Percentiles rank a stretch among this genome's conserved stretches.
These are phyloP conservation scores for Pristionchus mayeri DNA, from an alignment of 2,888 invertebrate genomes.

Conservation along the genomic window DNA sequence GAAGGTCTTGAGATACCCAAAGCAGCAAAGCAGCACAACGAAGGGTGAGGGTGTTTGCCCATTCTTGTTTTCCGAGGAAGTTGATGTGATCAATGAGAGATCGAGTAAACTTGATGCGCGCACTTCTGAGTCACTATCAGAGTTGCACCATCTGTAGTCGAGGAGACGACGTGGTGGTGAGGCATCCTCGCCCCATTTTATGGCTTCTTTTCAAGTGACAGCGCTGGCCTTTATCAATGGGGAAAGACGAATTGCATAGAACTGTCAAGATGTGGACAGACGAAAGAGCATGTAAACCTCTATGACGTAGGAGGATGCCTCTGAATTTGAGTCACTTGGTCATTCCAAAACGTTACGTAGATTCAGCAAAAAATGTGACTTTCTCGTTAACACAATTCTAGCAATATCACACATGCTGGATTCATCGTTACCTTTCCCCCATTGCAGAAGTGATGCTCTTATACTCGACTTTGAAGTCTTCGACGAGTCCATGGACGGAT, in stretches of 20 bases:
- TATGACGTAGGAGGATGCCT: no score
- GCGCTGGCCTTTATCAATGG: neutral
- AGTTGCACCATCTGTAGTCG: constrained; percentile 25
- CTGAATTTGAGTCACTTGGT: no score
- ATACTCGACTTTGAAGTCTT: neutral
- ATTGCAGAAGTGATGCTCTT: constrained; percentile 21
- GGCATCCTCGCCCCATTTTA: neutral
- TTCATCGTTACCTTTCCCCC: no score
- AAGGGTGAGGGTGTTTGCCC: neutral
- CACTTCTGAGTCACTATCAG: neutral
- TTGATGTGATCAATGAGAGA: neutral
- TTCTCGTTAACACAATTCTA: no score
- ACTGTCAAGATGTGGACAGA: neutral
- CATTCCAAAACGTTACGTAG: no score
- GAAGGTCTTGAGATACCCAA: neutral
- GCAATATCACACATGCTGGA: no score
- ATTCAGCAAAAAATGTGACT: no score
- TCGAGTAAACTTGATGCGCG: neutral
- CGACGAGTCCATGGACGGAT: constrained; percentile 13
- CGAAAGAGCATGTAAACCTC: neutral
- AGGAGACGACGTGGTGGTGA: neutral
- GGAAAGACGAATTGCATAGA: neutral
- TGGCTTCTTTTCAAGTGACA: constrained; percentile 39
- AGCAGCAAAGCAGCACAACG: neutral
- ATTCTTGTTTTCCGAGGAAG: no score